A percentile compares a stretch with the other conserved stretches of the same genome.
Evolutionary conservation across 2,113 vertebrate species (phyloP).

Genomic region (Notarius lentiginosus): DNA sequence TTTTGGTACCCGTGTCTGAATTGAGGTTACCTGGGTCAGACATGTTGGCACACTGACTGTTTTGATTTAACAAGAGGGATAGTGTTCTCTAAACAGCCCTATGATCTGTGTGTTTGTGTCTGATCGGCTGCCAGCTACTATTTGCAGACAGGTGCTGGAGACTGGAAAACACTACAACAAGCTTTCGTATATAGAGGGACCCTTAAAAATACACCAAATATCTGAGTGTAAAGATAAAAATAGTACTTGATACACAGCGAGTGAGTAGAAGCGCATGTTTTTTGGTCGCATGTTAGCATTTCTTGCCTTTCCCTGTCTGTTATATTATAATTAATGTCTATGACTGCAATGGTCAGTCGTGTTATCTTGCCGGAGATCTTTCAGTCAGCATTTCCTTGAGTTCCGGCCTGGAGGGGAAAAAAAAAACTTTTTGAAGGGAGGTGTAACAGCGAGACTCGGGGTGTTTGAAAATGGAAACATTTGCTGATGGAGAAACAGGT

Average conservation of each 20-base stretch:
- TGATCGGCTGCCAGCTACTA: slow-evolving; percentile 33
- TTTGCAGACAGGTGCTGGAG: slow-evolving; percentile 5
- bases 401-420: background rate
- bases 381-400: background rate
- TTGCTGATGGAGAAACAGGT: slow-evolving; percentile 55
- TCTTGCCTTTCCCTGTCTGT: background rate
- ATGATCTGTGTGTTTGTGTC: slow-evolving; percentile 21
- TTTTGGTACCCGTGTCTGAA: slow-evolving; percentile 6
- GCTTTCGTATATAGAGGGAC: background rate
- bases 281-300: background rate
- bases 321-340: background rate
- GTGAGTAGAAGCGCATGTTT: background rate
- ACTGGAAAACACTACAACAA: slow-evolving; percentile 19
- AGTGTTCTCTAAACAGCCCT: slow-evolving; percentile 35
- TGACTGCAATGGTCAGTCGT: background rate
- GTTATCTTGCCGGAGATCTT: slow-evolving; percentile 4
- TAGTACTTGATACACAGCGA: background rate
- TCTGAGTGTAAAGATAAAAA: slow-evolving; percentile 22
- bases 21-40: slow-evolving; percentile 25
- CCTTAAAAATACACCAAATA: background rate
- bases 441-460: background rate
- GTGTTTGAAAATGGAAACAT: slow-evolving; percentile 17
- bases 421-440: slow-evolving; percentile 13
- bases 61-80: slow-evolving; percentile 23
- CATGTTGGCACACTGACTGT: slow-evolving; percentile 17